Base-by-base conservation (phyloP, 30 jellyfish, hydroid and myxozoan species). In the Aurelia coerulea region DNA sequence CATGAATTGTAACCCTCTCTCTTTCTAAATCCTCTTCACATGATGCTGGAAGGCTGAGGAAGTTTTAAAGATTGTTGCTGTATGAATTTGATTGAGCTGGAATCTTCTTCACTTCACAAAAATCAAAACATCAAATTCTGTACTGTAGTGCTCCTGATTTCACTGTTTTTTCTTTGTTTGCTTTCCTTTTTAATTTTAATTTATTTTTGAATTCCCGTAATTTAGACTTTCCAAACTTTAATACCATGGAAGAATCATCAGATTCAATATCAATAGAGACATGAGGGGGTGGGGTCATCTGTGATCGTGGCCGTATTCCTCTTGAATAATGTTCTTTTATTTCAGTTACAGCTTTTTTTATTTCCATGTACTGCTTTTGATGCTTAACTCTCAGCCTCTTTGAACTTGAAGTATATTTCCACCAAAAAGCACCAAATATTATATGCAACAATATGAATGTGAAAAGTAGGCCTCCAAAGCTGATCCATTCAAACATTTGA, bases 401-500 rank as follows among this genome's bases (percentile, higher is more conserved):
- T 10, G 93, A 77, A 41, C 83, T 84, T 34, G 87, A 46, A 35
- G 88, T 74, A 64, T 84, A 84, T 33, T 62, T 63, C 46, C 16
- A 62, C 93, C 93, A 84, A 73, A 73, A 73, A 19, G 72, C 53
- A 5, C 93, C 87, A 74, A 84, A 84, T 13, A 84, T 78, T 0
- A 74, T 42, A 42, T 84, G 86, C 58, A 84, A 60, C 33, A 74
- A 18, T 10, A 74, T 5, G 67, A 84, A 84, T 29, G 62, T 78
- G 14, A 74, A 65, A 31, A 49, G 15, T 54, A 84, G 73, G n/a
- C 34, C 76, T 17, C 54, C 80, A 74, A 84, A 75, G 53, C 93
- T 84, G 49, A 65, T 31, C 93, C 87, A 59, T 64, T 84, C 93
- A 62, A 73, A 84, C 75, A 62, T 73, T n/a, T 29, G 52, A 18